A percentile compares a stretch with the other conserved stretches of the same genome.
Conservation (phyloP, 1,140 invertebrate species). For the Orchestia grillus region DNA sequence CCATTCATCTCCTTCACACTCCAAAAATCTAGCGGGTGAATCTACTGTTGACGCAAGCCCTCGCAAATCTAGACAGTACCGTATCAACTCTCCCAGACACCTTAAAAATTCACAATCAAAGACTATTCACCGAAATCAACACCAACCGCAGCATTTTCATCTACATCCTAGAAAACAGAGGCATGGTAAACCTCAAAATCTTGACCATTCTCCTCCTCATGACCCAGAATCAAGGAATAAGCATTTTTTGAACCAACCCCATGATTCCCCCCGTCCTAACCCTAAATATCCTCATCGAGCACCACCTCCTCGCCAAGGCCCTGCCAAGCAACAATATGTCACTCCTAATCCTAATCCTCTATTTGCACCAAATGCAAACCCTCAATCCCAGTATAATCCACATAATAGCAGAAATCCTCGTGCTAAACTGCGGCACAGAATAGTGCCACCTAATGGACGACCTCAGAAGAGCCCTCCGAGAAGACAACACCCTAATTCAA, state of each 20-base stretch:
- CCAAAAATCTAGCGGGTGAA: not conserved
- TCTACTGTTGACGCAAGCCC: not conserved
- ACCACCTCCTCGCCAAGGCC: not conserved
- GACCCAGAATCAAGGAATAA: not conserved
- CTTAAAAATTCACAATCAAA: not conserved
- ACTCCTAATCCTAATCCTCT: not conserved
- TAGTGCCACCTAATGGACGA: not conserved
- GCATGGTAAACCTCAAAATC: not conserved
- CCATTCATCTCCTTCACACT: not conserved
- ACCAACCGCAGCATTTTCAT: not conserved
- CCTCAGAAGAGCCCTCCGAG: not conserved
- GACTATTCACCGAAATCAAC: not conserved
- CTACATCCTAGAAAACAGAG: not conserved
- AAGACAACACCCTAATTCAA: slow-evolving; percentile 14
- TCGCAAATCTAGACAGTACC: not conserved
- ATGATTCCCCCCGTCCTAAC: not conserved
- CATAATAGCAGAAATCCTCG: not conserved
- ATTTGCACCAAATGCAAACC: not conserved
- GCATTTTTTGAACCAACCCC: not conserved
- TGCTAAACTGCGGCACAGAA: not conserved
- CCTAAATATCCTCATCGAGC: not conserved
- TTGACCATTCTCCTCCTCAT: not conserved
- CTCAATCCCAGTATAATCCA: not conserved
- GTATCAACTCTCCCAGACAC: not conserved
- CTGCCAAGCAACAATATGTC: not conserved